Evolutionary conservation across 2,113 vertebrate genomes (phyloP).

Genomic region (Mesitornis unicolor): DNA sequence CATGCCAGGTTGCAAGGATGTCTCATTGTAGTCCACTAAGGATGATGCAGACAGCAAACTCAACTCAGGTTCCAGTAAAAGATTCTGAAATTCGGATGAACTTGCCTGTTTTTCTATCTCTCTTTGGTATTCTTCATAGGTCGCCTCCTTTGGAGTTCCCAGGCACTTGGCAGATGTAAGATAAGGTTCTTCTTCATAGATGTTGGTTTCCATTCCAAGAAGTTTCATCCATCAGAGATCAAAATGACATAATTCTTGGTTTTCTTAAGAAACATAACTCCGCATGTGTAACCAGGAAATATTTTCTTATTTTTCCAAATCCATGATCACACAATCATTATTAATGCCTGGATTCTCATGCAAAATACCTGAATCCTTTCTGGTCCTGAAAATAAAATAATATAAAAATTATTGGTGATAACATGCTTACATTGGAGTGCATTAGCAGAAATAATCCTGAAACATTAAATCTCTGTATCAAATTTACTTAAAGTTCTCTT

Average conservation of each 20-base stretch:
- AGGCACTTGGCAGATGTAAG: neutral
- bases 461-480: neutral
- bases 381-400: neutral
- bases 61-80: neutral
- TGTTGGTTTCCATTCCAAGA: conserved; percentile 74
- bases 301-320: neutral
- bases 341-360: neutral
- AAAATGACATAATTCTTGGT: conserved; percentile 14
- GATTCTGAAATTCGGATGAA: neutral
- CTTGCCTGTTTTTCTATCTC: neutral
- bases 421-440: neutral
- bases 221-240: conserved; percentile 34
- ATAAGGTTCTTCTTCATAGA: conserved; percentile 44
- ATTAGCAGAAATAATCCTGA: neutral
- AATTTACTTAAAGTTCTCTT: neutral
- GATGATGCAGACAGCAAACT: neutral
- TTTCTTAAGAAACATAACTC: conserved; percentile 2
- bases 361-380: neutral
- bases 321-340: neutral
- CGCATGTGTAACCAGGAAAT: neutral
- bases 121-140: neutral
- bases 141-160: neutral
- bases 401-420: neutral
- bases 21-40: neutral
- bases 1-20: neutral